phyloP scores from a whole-genome alignment of 1,140 invertebrate genomes.

The Neodiprion pinetum region DNA sequence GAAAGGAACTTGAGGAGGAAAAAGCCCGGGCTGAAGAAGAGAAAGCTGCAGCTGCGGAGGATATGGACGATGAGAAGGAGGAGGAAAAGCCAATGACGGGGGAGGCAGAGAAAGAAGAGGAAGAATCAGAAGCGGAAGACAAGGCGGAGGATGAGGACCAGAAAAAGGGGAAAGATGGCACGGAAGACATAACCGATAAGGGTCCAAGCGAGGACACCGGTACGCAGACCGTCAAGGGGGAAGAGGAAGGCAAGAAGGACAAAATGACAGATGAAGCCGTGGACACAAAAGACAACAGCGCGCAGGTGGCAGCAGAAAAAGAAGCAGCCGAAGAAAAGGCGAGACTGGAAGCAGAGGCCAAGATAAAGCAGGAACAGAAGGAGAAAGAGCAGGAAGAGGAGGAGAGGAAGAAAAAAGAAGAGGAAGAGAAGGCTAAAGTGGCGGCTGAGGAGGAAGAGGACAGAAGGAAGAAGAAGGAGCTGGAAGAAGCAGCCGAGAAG shows the following conservation, averaged over 20 bases:
- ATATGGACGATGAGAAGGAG: slow-evolving; percentile 27
- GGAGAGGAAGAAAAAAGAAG: background rate
- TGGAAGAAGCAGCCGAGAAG: background rate
- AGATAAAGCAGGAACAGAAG: background rate
- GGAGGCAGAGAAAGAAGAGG: slow-evolving; percentile 12
- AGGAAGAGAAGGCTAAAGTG: background rate
- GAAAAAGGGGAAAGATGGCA: background rate
- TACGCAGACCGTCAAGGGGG: background rate
- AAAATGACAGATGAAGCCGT: background rate
- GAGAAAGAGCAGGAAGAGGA: background rate
- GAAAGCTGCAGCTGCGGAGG: slow-evolving; percentile 18
- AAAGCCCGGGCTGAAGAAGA: slow-evolving; percentile 25
- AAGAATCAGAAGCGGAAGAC: slow-evolving; percentile 10
- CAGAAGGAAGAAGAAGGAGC: background rate
- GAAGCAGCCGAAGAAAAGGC: background rate
- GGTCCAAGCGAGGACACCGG: slow-evolving; percentile 12
- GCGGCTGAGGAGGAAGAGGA: slow-evolving; percentile 10
- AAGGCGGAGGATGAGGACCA: slow-evolving; percentile 18
- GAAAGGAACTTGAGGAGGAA: slow-evolving; percentile 33
- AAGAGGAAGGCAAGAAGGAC: background rate
- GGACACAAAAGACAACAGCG: background rate
- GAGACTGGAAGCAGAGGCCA: background rate
- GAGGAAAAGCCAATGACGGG: background rate
- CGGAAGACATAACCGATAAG: background rate
- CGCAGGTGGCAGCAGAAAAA: too few species aligned